phyloP scores from a whole-genome alignment of 1,140 invertebrate genomes.

The Heliconius himera region DNA sequence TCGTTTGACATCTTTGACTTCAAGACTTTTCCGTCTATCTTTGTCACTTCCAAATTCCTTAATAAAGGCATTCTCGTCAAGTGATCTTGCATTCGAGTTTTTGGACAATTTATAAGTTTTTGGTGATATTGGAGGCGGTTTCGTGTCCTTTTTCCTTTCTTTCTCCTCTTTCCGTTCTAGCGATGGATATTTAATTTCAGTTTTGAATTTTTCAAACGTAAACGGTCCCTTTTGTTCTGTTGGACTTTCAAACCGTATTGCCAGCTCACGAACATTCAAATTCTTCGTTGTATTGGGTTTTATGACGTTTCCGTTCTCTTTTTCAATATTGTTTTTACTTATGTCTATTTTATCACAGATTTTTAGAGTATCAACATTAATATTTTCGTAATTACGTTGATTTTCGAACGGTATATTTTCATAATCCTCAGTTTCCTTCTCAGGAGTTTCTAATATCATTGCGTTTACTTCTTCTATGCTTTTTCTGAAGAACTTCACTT shows the following conservation, averaged over 20 bases:
- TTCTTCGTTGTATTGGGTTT: conserved; percentile 55
- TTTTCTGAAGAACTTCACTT: conserved; percentile 87
- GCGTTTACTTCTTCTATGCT: conserved; percentile 89
- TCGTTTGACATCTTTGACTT: conserved; percentile 75
- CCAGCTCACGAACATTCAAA: conserved; percentile 82
- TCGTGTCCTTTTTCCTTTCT: conserved; percentile 49
- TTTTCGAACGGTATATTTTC: conserved; percentile 64
- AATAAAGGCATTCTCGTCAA: conserved; percentile 87
- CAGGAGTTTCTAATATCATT: conserved; percentile 79
- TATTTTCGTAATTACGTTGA: conserved; percentile 80
- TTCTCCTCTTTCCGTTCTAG: conserved; percentile 59
- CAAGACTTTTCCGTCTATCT: conserved; percentile 79
- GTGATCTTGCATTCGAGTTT: conserved; percentile 86
- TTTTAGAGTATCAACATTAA: conserved; percentile 73
- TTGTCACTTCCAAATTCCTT: conserved; percentile 82
- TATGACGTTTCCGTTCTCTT: conserved; percentile 68
- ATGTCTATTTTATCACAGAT: conserved; percentile 68
- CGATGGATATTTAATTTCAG: conserved; percentile 63
- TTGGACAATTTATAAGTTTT: conserved; percentile 79
- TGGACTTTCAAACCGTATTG: conserved; percentile 83
- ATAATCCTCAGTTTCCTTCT: conserved; percentile 60
- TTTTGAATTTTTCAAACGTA: conserved; percentile 74
- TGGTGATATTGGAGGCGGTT: conserved; percentile 56
- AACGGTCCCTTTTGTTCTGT: conserved; percentile 76
- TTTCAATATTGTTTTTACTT: conserved; percentile 48